Evolutionary conservation across 2,888 invertebrate species (phyloP).

Genomic region (Blastobasis adustella): DNA sequence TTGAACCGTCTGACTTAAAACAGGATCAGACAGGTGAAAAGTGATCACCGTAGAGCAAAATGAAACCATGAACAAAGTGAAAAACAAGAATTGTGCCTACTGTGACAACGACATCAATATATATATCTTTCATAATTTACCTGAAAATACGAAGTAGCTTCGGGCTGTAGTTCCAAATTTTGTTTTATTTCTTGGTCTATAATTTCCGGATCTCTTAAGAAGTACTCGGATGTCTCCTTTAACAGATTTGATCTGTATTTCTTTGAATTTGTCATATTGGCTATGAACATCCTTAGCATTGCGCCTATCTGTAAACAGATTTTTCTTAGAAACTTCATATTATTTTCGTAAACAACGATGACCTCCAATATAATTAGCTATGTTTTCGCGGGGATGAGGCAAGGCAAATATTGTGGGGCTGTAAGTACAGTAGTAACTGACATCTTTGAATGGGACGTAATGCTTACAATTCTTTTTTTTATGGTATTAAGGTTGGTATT

Average conservation of each 20-base stretch:
- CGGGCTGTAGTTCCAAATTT: conserved; percentile 22
- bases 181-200: conserved; percentile 38
- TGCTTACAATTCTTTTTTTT: not conserved
- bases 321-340: not conserved
- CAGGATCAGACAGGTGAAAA: too few species aligned
- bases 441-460: too few species aligned
- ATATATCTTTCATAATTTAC: not conserved
- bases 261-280: conserved; percentile 25
- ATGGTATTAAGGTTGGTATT: not conserved
- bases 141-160: conserved; percentile 7
- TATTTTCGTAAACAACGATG: not conserved
- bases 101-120: not conserved
- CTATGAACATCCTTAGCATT: conserved; percentile 37
- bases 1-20: too few species aligned
- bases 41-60: too few species aligned
- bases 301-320: conserved; percentile 33
- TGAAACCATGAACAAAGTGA: too few species aligned
- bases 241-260: conserved; percentile 32
- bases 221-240: conserved; percentile 36
- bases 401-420: not conserved
- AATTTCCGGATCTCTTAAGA: conserved; percentile 33
- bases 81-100: too few species aligned
- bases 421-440: not conserved
- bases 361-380: not conserved
- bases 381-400: not conserved